phyloP scores from a whole-genome alignment of 2,113 vertebrate species.

The Prunella himalayana region DNA sequence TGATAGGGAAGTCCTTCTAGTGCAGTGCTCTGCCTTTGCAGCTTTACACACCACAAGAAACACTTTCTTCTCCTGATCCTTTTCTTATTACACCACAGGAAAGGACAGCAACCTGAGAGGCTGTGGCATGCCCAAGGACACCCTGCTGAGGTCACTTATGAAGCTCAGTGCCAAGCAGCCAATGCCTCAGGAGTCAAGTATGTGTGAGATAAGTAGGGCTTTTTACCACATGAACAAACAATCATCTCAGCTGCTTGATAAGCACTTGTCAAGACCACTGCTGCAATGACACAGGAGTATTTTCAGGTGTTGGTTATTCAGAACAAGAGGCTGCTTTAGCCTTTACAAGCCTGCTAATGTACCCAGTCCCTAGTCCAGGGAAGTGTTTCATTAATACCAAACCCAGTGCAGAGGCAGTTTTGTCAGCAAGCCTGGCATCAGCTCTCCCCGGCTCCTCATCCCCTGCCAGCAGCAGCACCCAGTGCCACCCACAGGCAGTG shows the following conservation, averaged over 20 bases:
- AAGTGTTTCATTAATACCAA: not conserved
- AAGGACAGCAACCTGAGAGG: not conserved
- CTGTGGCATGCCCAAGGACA: conserved; percentile 1
- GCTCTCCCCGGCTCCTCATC: not conserved
- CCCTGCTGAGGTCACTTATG: not conserved
- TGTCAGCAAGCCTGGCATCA: not conserved
- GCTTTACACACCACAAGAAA: not conserved
- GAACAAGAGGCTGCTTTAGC: not conserved
- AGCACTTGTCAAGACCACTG: not conserved
- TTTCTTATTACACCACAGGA: not conserved
- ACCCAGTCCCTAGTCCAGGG: not conserved
- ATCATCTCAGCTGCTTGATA: not conserved
- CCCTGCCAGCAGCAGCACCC: not conserved
- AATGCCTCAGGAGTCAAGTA: not conserved
- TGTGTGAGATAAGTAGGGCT: not conserved
- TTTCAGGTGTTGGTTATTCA: not conserved
- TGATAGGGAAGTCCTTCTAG: not conserved
- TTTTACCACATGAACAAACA: not conserved
- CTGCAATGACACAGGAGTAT: not conserved
- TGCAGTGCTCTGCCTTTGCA: not conserved
- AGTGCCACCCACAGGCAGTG: not conserved
- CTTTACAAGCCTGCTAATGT: not conserved
- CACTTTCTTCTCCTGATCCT: not conserved
- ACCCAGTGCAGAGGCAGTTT: not conserved
- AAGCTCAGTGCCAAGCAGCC: not conserved